Evolutionary conservation across 2,888 invertebrate species (phyloP).

Genomic region (Clepsis dumicolana): DNA sequence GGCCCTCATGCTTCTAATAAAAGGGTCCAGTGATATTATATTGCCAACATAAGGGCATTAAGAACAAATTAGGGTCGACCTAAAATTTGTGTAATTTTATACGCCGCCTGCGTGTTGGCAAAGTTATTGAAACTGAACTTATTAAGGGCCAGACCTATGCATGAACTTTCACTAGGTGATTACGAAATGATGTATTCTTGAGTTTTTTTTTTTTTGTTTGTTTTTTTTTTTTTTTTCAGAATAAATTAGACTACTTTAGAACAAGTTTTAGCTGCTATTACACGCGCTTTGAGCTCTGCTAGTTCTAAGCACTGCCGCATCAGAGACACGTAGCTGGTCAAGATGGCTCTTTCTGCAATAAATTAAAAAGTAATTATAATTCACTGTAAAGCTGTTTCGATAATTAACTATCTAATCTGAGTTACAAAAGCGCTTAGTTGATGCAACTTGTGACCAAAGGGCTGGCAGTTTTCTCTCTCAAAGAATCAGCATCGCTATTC

Average conservation of each 20-base stretch:
- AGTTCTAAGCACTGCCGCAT: constrained; percentile 59
- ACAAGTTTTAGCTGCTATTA: neutral
- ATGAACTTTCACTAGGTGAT: neutral
- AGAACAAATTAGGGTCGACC: constrained; percentile 40
- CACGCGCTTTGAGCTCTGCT: constrained; percentile 51
- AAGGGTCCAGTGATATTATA: constrained; percentile 35
- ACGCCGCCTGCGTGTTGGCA: constrained; percentile 12
- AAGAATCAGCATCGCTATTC: too few relatives aligned
- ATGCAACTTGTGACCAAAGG: too few relatives aligned
- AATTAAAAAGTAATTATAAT: constrained; percentile 32
- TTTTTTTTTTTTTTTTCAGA: neutral
- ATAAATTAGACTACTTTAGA: neutral
- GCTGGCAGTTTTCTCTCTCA: too few relatives aligned
- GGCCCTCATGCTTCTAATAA: constrained; percentile 26
- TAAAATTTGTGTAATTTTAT: constrained; percentile 33
- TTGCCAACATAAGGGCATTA: constrained; percentile 37
- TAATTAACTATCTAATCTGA: too few relatives aligned
- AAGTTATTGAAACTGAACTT: constrained; percentile 18
- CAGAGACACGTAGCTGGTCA: constrained; percentile 56
- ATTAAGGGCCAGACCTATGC: neutral
- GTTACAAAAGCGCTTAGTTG: too few relatives aligned
- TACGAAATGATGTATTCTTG: neutral
- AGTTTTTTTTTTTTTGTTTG: neutral
- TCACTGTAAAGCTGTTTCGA: neutral
- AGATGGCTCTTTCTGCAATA: constrained; percentile 65